A percentile compares a stretch with the other conserved stretches of the same genome.
These are phyloP conservation scores for Dendrocincla tyrannina DNA, from an alignment of 2,797 vertebrate species.

Conservation along the genomic window DNA sequence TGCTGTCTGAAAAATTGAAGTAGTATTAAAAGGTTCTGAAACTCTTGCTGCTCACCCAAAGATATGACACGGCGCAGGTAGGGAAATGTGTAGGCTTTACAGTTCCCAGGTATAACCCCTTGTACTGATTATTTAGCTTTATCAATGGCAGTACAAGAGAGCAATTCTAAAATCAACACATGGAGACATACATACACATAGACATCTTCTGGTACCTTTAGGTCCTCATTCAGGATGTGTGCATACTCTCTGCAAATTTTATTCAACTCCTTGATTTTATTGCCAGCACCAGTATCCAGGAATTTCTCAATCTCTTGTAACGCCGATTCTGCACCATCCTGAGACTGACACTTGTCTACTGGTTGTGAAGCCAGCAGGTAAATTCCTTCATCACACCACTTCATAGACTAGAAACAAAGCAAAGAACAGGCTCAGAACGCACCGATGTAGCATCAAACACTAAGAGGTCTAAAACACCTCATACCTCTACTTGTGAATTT, in stretches of 20 bases:
- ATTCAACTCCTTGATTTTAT: slow-evolving; percentile 84
- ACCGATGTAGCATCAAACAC: not conserved
- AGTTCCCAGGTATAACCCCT: not conserved
- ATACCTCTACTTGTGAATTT: not conserved
- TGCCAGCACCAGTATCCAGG: slow-evolving; percentile 83
- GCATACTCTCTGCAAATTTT: slow-evolving; percentile 86
- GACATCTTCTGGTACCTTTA: slow-evolving; percentile 79
- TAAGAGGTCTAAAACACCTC: not conserved
- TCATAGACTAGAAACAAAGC: slow-evolving; percentile 82
- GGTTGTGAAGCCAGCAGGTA: slow-evolving; percentile 94
- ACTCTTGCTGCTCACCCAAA: not conserved
- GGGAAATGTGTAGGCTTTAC: not conserved
- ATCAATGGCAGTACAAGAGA: not conserved
- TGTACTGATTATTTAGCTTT: not conserved
- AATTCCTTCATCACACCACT: slow-evolving; percentile 94
- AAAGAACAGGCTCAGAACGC: not conserved
- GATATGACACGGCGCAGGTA: not conserved
- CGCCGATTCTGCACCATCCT: slow-evolving; percentile 94
- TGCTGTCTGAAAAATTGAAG: not conserved
- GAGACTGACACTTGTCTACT: slow-evolving; percentile 96
- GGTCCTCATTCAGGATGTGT: slow-evolving; percentile 85
- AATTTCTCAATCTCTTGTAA: slow-evolving; percentile 94
- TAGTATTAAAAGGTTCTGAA: not conserved
- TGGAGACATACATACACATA: not conserved
- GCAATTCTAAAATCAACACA: not conserved